phyloP scores from a whole-genome alignment of 2,888 invertebrate species.

The Rapana venosa region DNA sequence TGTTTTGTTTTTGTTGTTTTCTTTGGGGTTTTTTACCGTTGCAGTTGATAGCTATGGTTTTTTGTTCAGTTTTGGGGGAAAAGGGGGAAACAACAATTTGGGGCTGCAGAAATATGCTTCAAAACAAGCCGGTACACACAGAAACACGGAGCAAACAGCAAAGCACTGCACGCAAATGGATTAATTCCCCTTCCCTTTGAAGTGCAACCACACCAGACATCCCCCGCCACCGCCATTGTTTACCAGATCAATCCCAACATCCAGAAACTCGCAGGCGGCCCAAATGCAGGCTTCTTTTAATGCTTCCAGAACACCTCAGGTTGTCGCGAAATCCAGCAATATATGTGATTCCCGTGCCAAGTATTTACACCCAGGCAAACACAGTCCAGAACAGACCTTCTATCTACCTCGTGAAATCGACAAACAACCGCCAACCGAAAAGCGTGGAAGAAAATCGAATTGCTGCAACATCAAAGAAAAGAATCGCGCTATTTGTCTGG shows the following conservation, averaged over 20 bases:
- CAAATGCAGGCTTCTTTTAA: not conserved
- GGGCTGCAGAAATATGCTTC: no score
- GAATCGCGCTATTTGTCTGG: conserved; percentile 19
- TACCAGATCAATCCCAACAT: conserved; percentile 3
- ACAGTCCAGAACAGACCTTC: not conserved
- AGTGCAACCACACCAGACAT: not conserved
- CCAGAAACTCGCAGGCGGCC: not conserved
- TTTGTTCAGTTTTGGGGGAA: no score
- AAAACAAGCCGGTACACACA: not conserved
- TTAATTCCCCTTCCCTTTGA: not conserved
- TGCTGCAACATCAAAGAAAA: not conserved
- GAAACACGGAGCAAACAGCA: no score
- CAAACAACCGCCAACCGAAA: conserved; percentile 2
- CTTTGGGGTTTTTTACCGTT: no score
- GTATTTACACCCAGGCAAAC: conserved; percentile 38
- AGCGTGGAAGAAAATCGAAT: conserved; percentile 21
- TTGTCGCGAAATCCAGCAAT: conserved; percentile 33
- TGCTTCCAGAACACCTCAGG: conserved; percentile 31
- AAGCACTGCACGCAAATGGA: no score
- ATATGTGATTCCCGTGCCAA: conserved; percentile 32
- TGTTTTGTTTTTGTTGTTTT: no score
- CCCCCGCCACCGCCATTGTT: not conserved
- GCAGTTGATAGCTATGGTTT: no score
- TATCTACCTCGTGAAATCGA: conserved; percentile 22
- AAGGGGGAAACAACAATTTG: no score